Evolutionary conservation across 2,797 vertebrate species (phyloP).

Genomic region (Eremophila alpestris): DNA sequence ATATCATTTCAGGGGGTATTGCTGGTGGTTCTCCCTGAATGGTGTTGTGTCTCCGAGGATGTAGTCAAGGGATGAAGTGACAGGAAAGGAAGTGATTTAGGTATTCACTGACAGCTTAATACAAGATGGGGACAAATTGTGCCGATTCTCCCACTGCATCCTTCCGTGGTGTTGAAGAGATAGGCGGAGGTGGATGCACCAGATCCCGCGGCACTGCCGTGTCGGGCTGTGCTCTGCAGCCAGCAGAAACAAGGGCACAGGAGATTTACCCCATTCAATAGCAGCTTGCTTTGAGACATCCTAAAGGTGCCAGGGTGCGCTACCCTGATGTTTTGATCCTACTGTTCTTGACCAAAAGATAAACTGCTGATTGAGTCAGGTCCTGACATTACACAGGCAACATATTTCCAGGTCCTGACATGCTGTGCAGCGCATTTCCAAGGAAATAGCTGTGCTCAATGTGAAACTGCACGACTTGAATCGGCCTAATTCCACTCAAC

Average conservation of each 20-base stretch:
- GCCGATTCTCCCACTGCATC: conserved; percentile 53
- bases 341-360: conserved; percentile 38
- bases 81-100: conserved; percentile 97
- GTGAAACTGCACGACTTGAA: neutral
- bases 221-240: neutral
- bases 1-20: conserved; percentile 88
- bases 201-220: neutral
- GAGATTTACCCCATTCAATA: conserved; percentile 35
- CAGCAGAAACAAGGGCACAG: neutral
- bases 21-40: conserved; percentile 81
- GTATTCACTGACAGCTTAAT: conserved; percentile 96
- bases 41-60: conserved; percentile 87
- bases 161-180: neutral
- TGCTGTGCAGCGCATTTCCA: conserved; percentile 22
- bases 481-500: neutral
- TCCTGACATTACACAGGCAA: conserved; percentile 53
- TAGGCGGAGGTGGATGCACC: neutral
- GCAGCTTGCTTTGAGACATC: conserved; percentile 11
- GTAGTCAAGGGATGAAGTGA: conserved; percentile 81
- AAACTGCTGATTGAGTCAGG: conserved; percentile 45
- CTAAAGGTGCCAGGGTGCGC: neutral
- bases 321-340: conserved; percentile 27
- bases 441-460: neutral
- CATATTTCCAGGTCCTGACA: conserved; percentile 65
- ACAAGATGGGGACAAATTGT: conserved; percentile 83